Evolutionary conservation across 2,797 vertebrate species (phyloP).

Genomic region (Cyclura pinguis): DNA sequence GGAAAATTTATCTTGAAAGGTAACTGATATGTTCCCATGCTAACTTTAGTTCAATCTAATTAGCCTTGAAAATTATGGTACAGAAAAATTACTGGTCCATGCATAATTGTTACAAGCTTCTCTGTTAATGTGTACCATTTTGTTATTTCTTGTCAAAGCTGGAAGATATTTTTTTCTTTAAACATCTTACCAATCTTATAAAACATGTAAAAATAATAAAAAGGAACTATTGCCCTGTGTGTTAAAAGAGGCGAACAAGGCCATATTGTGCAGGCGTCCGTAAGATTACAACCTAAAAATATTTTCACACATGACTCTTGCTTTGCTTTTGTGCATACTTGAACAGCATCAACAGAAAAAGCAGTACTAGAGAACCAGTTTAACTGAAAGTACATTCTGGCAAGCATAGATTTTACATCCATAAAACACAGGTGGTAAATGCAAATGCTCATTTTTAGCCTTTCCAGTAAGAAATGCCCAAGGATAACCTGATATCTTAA

Average conservation of each 20-base stretch:
- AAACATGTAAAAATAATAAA: neutral
- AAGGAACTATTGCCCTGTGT: neutral
- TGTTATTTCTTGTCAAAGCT: neutral
- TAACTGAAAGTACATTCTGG: too few relatives aligned
- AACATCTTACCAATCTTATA: neutral
- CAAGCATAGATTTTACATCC: too few relatives aligned
- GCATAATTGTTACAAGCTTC: neutral
- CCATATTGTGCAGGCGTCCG: neutral
- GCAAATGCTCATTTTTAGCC: too few relatives aligned
- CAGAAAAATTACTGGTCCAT: neutral
- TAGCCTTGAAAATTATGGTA: neutral
- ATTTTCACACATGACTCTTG: neutral
- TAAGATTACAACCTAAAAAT: neutral
- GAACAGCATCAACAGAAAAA: too few relatives aligned
- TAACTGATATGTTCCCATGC: neutral
- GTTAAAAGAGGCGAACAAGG: neutral
- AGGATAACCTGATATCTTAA: too few relatives aligned
- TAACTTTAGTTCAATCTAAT: neutral
- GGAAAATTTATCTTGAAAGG: neutral
- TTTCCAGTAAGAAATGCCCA: too few relatives aligned
- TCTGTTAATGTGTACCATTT: neutral
- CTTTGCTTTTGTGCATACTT: too few relatives aligned
- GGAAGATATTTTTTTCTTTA: too few relatives aligned
- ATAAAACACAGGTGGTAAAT: too few relatives aligned
- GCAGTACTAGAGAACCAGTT: too few relatives aligned